Evolutionary conservation across 2,888 invertebrate genomes (phyloP).

Genomic region (Pristionchus mayeri): DNA sequence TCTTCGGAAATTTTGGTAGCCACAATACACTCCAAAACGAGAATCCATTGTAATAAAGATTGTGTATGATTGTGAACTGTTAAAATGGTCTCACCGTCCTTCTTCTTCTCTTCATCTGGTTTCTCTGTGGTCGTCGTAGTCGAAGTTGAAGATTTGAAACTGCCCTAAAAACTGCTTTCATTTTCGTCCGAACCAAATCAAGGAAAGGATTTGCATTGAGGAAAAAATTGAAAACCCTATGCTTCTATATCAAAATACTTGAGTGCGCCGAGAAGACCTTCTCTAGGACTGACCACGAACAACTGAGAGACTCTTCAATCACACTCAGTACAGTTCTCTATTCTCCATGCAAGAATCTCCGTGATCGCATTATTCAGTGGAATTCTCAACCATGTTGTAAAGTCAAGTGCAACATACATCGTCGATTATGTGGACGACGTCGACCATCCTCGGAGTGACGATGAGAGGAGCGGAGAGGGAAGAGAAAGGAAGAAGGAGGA

Average conservation of each 20-base stretch:
- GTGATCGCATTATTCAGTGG: too few species aligned
- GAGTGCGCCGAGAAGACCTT: too few species aligned
- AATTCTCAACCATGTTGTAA: too few species aligned
- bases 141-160: background rate
- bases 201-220: too few species aligned
- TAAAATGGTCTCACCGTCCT: background rate
- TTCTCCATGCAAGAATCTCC: too few species aligned
- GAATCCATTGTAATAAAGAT: background rate
- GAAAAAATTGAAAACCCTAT: too few species aligned
- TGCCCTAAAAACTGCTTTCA: background rate
- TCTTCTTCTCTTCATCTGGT: conserved; percentile 1
- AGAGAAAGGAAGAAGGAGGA: background rate
- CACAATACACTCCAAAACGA: too few species aligned
- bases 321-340: too few species aligned
- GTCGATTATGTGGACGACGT: conserved; percentile 33
- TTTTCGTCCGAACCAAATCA: too few species aligned
- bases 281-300: too few species aligned
- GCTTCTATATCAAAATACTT: too few species aligned
- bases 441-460: conserved; percentile 25
- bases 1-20: background rate
- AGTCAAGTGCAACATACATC: background rate
- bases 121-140: conserved; percentile 18
- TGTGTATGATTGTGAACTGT: background rate
- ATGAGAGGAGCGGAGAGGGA: conserved; percentile 17
- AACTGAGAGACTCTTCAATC: too few species aligned